A percentile compares a stretch with the other conserved stretches of the same genome.
Evolutionary conservation across 2,888 invertebrate species (phyloP).

Genomic region (Tetanocera ferruginea): DNA sequence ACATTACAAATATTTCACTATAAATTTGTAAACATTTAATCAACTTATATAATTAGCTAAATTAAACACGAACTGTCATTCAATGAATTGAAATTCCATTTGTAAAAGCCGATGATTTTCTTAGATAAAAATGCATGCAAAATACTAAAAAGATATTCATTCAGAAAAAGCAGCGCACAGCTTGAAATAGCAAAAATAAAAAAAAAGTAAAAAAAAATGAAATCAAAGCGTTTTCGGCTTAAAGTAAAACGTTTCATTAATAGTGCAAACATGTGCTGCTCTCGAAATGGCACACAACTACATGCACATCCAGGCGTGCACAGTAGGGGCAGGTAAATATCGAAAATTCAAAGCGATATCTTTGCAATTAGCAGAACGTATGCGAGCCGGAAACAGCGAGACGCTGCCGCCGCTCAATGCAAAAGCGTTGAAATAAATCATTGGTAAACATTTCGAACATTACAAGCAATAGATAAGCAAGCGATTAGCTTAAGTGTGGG

Average conservation of each 20-base stretch:
- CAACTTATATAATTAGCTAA: not conserved
- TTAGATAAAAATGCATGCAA: constrained; percentile 9
- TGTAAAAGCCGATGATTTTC: not conserved
- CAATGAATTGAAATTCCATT: not conserved
- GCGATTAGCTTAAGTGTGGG: not conserved
- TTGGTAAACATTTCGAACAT: not conserved
- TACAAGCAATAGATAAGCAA: not conserved
- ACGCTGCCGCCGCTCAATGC: not conserved
- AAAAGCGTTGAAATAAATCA: constrained; percentile 3
- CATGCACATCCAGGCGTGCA: not conserved
- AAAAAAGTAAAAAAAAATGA: not conserved
- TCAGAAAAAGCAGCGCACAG: not conserved
- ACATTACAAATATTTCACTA: too few species aligned
- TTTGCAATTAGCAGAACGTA: constrained; percentile 46
- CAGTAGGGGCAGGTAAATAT: not conserved
- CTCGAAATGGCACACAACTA: constrained; percentile 11
- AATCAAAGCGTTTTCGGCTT: not conserved
- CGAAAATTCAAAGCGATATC: constrained; percentile 43
- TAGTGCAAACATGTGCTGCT: not conserved
- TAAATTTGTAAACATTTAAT: not conserved
- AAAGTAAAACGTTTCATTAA: constrained; percentile 4
- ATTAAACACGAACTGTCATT: not conserved
- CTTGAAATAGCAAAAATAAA: not conserved
- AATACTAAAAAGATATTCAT: constrained; percentile 4
- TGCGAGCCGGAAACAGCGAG: constrained; percentile 45